A percentile compares a stretch with the other conserved stretches of the same genome.
phyloP scores from a whole-genome alignment of 2,797 vertebrate species.

The Sphenodon punctatus region DNA sequence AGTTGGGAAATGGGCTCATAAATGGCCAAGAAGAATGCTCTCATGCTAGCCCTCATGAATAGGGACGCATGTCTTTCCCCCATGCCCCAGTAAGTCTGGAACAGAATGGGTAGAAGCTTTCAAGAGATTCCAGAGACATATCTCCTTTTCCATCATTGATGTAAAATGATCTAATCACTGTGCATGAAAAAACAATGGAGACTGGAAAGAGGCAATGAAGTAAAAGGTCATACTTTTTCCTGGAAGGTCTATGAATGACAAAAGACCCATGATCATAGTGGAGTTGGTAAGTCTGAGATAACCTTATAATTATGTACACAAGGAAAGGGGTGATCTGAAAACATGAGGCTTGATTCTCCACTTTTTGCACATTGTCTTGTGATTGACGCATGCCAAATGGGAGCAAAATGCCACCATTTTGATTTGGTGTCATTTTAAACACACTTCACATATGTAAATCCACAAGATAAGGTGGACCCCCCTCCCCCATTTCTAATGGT shows the following conservation, averaged over 20 bases:
- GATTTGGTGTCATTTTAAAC: not conserved
- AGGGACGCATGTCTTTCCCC: too few relatives aligned
- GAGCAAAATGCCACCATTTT: not conserved
- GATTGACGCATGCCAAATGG: not conserved
- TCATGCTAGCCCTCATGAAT: too few relatives aligned
- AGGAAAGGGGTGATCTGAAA: not conserved
- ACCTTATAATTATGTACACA: not conserved
- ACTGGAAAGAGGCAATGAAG: not conserved
- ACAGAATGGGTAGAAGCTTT: too few relatives aligned
- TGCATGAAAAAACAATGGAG: not conserved
- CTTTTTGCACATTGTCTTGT: not conserved
- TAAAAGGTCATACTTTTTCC: not conserved
- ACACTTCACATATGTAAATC: not conserved
- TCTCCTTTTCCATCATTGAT: not conserved
- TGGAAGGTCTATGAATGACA: not conserved
- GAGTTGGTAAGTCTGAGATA: not conserved
- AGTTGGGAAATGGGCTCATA: not conserved
- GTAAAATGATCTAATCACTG: not conserved
- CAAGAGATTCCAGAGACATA: not conserved
- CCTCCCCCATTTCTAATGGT: conserved; percentile 16
- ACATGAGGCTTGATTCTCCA: not conserved
- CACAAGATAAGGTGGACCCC: not conserved
- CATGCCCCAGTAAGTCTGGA: too few relatives aligned
- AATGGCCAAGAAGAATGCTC: not conserved
- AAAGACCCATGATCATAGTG: not conserved